These are phyloP conservation scores for Stictonetta naevosa DNA, from an alignment of 2,113 vertebrate genomes.

Conservation along the genomic window DNA sequence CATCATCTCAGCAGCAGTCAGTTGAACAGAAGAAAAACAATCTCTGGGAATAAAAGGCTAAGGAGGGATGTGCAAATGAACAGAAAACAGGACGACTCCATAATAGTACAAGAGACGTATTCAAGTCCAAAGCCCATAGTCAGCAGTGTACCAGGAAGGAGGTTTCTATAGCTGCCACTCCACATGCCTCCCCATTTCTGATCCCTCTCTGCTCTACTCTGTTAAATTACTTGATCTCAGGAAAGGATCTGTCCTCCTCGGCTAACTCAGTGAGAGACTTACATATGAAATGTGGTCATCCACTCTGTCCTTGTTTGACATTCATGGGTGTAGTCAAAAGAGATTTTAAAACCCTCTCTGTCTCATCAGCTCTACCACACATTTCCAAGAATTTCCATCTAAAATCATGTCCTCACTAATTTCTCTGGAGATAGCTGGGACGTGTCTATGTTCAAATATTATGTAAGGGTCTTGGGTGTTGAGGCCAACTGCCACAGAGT, in stretches of 20 bases:
- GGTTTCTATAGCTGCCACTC: neutral
- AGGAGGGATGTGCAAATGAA: neutral
- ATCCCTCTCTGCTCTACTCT: neutral
- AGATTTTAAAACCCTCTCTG: neutral
- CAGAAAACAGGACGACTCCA: too few relatives aligned
- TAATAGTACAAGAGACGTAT: too few relatives aligned
- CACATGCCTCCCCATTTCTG: rapidly evolving
- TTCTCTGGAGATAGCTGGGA: neutral
- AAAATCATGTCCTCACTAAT: neutral
- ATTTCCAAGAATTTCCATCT: neutral
- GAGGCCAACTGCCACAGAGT: neutral
- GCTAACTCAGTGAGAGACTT: rapidly evolving
- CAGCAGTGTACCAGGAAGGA: neutral
- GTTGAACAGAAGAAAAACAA: neutral
- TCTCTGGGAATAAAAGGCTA: neutral
- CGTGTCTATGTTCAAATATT: neutral
- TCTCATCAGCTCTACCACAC: neutral
- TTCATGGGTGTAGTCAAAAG: neutral
- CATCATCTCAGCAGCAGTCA: rapidly evolving
- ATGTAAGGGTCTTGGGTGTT: neutral
- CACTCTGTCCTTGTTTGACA: neutral
- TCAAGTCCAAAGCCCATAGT: neutral
- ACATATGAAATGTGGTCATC: neutral
- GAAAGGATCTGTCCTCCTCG: neutral
- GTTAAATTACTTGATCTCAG: neutral